Base-by-base conservation (phyloP, 2,888 invertebrate genomes). In the Drosophila demipolita region DNA sequence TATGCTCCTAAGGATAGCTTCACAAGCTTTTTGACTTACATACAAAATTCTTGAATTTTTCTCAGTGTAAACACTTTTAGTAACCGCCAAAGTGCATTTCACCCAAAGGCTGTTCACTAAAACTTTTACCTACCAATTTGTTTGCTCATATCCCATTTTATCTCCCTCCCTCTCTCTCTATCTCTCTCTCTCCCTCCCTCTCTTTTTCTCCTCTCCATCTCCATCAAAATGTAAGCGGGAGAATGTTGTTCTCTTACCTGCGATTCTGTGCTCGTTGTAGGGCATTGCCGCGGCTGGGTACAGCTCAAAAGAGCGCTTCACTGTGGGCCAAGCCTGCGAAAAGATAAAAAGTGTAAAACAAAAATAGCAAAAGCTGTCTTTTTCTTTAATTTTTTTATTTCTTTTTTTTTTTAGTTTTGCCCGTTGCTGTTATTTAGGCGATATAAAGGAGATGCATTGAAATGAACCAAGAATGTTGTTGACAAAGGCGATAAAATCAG, bases 281-380 rank as follows among this genome's bases (percentile, higher is more conserved):
- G 89, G 86, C 73, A 89, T 77, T 26, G 88, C 86, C 15, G 88
- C 80, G 58, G 53, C 78, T 42, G 92, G 87, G 55, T 88, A 90
- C 29, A 92, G 75, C 76, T 93, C 92, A 75, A 92, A 93, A 45
- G 92, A 86, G 66, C 89, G 92, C 85, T 91, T 92, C 58, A 92
- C 88, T 66, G 89, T 87, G 70, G 93, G 91, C 93, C 93, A 93
- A 74, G 93, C 93, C 93, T 93, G 89, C 26, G 83, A 82, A 53
- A 59, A 65, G 71, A 67, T 75, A 48, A 55, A 50, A 61, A 63
- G 50, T 73, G 68, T 50, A 58, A 66, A 49, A 45, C 38, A 64
- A 54, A 80, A 61, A 66, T 73, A 36, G 38, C 29, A 6, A 9
- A 11, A 20, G n/a, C 45, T n/a, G 63, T n/a, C 12, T n/a, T 48